Conservation (phyloP, 2,113 vertebrate genomes). For the Cyrtonyx montezumae region DNA sequence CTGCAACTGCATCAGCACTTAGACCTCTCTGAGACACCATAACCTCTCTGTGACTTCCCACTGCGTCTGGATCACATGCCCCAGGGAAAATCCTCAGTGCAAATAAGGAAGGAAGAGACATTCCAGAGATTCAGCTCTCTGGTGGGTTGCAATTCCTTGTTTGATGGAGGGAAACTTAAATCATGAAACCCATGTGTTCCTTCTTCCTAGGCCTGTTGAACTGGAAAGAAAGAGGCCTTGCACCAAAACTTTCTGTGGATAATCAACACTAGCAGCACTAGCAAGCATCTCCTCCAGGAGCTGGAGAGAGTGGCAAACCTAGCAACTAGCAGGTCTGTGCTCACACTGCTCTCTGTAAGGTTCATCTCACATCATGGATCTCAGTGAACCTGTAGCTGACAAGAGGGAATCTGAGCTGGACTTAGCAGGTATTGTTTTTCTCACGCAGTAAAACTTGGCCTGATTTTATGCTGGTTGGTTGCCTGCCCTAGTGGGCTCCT, state of each 20-base stretch:
- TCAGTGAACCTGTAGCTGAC: neutral
- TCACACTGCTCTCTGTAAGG: neutral
- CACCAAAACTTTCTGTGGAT: neutral
- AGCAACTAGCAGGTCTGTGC: neutral
- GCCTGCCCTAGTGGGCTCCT: neutral
- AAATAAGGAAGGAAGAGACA: neutral
- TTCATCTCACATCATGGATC: neutral
- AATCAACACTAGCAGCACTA: neutral
- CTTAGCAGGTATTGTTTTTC: neutral
- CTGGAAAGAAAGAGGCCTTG: neutral
- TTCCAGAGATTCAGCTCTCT: neutral
- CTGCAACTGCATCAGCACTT: fast-evolving
- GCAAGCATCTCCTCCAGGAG: neutral
- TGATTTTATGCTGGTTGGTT: neutral
- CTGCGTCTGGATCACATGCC: neutral
- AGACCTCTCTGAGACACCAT: neutral
- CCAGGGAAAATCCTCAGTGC: neutral
- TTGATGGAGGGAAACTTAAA: neutral
- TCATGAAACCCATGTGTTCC: neutral
- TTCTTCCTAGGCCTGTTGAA: neutral
- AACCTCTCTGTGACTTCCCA: neutral
- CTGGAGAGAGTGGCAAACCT: neutral
- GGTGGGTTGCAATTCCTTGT: neutral
- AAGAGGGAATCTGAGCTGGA: neutral
- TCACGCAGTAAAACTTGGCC: neutral